A percentile compares a stretch with the other conserved stretches of the same genome.
These are phyloP conservation scores for Hiodon tergisus DNA, from an alignment of 2,113 vertebrate genomes.

Conservation along the genomic window DNA sequence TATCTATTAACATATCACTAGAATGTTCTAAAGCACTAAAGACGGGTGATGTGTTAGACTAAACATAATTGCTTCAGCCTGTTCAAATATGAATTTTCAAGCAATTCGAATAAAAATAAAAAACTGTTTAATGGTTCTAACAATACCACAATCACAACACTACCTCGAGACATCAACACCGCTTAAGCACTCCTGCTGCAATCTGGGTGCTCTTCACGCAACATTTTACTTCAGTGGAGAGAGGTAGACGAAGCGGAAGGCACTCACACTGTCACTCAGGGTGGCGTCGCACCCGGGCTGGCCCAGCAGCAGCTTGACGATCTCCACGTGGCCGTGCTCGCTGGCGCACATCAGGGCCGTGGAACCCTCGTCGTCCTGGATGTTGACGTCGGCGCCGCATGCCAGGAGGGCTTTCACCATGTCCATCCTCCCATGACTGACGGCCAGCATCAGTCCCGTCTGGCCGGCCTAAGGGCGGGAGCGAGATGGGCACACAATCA, in stretches of 20 bases:
- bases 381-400: constrained; percentile 83
- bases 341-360: constrained; percentile 95
- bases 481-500: not conserved
- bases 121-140: too few species aligned
- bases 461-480: constrained; percentile 75
- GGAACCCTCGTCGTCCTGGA: constrained; percentile 92
- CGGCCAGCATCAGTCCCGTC: constrained; percentile 91
- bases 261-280: constrained; percentile 84
- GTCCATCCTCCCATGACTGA: constrained; percentile 87
- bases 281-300: constrained; percentile 79
- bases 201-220: too few species aligned
- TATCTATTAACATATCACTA: too few species aligned
- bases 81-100: too few species aligned
- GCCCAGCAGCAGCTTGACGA: constrained; percentile 82
- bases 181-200: too few species aligned
- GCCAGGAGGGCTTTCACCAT: constrained; percentile 87
- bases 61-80: too few species aligned
- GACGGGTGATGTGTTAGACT: too few species aligned
- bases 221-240: not conserved
- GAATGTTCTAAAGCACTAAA: too few species aligned
- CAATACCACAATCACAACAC: too few species aligned
- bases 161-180: too few species aligned
- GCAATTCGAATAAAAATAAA: too few species aligned
- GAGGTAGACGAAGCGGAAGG: not conserved
- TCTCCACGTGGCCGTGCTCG: constrained; percentile 87